phyloP scores from a whole-genome alignment of 2,888 invertebrate genomes.

The Dendrolimus houi region DNA sequence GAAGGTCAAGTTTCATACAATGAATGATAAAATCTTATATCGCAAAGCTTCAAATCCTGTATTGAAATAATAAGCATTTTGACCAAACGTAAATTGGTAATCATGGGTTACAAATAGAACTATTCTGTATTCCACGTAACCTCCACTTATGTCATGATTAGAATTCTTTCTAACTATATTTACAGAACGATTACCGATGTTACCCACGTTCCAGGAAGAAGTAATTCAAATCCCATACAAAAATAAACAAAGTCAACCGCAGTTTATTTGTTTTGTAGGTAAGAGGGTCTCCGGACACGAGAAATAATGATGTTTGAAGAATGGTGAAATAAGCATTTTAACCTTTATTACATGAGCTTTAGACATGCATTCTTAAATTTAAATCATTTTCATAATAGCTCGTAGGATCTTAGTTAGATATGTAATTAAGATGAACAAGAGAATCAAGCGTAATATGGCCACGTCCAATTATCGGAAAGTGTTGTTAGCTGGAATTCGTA shows the following conservation, averaged over 20 bases:
- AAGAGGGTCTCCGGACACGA: slow-evolving; percentile 43
- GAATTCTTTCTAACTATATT: slow-evolving; percentile 35
- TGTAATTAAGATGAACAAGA: slow-evolving; percentile 1
- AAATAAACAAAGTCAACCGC: slow-evolving; percentile 63
- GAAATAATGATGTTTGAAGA: slow-evolving; percentile 58
- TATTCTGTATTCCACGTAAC: neutral
- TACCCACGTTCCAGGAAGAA: slow-evolving; percentile 57
- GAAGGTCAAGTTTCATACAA: too few species aligned
- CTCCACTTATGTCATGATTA: slow-evolving; percentile 13
- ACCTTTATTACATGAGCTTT: slow-evolving; percentile 24
- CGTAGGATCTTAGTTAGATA: slow-evolving; percentile 7
- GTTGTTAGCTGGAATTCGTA: too few species aligned
- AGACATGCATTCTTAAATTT: slow-evolving; percentile 24
- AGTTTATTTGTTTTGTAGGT: slow-evolving; percentile 61
- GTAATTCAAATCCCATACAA: slow-evolving; percentile 59
- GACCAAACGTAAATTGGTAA: neutral
- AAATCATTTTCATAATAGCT: slow-evolving; percentile 25
- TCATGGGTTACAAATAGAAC: neutral
- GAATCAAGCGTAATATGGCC: slow-evolving; percentile 4
- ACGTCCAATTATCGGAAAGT: slow-evolving; percentile 1
- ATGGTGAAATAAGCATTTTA: slow-evolving; percentile 39
- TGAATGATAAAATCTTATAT: too few species aligned
- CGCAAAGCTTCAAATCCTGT: too few species aligned
- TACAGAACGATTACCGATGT: slow-evolving; percentile 58
- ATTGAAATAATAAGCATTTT: too few species aligned